Evolutionary conservation across 2,888 invertebrate genomes (phyloP), one percentile per base, ranked within the genome.

Genomic region (Cyclophora albipunctata): DNA sequence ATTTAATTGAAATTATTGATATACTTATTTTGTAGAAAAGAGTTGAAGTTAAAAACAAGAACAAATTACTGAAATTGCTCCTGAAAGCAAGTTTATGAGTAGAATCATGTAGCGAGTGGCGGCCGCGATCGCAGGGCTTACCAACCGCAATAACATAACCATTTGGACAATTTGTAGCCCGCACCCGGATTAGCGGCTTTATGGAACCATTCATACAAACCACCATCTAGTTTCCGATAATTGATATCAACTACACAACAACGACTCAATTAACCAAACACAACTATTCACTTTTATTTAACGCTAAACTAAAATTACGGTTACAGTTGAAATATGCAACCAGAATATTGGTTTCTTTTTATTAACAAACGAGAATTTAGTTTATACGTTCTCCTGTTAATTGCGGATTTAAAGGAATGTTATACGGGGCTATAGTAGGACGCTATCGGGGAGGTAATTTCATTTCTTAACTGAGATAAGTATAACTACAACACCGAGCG

Each of bases 71-170:
- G 66, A 69, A 71, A 75, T 64, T 64, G 64, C 65, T 67, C 63
- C 55, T 65, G 62, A 67, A 71, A 66, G 70, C 69, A 69, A 73
- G 77, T 79, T 75, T 75, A 76, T 71, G 71, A 71, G 73, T 75
- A 78, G 82, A 83, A 81, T 84, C 82, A 78, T 76, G 73, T 76
- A 61, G 71, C 66, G 64, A 68, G 71, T 64, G 62, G 63, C 37
- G 37, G 37, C 4, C 64, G 67, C 64, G 69, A 69, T 71, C 71
- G 72, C 72, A 64, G 71, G 71, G 81, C 81, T 84, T 84, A 78
- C 78, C 66, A 74, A 75, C 84, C 82, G 84, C 84, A 84, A 83
- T 87, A 86, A 87, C 86, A 87, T 87, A 87, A 86, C 86, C 84
- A 81, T 87, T 87, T 79, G 76, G 78, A 84, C 85, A 85, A 86